phyloP scores from a whole-genome alignment of 2,797 vertebrate species.

The Sebastes kiyomatsui region DNA sequence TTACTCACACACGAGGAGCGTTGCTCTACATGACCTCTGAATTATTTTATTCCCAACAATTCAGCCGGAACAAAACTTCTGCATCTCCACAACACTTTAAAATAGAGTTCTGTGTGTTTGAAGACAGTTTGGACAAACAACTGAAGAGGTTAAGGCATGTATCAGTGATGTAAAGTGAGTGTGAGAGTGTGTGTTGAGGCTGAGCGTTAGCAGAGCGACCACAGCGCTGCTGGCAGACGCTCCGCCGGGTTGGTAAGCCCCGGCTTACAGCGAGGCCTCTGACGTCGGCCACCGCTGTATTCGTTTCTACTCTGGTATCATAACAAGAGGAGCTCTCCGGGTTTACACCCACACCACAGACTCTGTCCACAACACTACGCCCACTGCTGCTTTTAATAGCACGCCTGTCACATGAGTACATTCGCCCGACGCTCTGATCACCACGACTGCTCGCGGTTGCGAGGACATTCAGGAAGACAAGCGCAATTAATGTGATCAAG shows the following conservation, averaged over 20 bases:
- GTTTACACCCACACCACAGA: conserved; percentile 71
- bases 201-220: conserved; percentile 29
- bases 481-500: conserved; percentile 30
- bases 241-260: conserved; percentile 35
- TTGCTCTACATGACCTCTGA: no score
- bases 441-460: not conserved
- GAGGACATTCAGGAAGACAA: conserved; percentile 50
- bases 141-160: no score
- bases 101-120: no score
- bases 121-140: no score
- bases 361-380: conserved; percentile 68
- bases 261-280: conserved; percentile 44
- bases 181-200: conserved; percentile 6
- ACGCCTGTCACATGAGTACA: conserved; percentile 50
- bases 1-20: no score
- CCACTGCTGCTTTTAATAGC: conserved; percentile 73
- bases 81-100: no score
- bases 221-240: conserved; percentile 55
- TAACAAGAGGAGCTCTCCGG: conserved; percentile 71
- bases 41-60: no score
- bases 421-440: conserved; percentile 4
- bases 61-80: no score
- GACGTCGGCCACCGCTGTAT: conserved; percentile 55
- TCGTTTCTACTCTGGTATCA: conserved; percentile 70
- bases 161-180: not conserved